Evolutionary conservation across 2,113 vertebrate genomes (phyloP).

Genomic region (Taxidea taxus): DNA sequence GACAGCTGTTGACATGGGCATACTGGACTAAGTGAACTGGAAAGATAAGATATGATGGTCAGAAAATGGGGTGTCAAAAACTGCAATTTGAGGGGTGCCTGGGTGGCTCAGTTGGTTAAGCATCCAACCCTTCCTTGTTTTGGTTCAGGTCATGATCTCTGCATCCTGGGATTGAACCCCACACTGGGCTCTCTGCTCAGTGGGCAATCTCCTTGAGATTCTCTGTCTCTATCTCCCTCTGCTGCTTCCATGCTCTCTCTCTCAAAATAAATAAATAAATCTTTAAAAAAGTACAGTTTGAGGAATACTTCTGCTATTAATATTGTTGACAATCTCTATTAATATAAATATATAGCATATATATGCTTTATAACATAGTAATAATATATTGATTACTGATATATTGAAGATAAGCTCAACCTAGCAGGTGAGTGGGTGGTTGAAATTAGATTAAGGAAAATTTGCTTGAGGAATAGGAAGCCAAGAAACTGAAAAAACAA

Average conservation of each 20-base stretch:
- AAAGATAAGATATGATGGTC: neutral
- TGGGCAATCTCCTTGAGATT: neutral
- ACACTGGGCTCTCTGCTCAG: neutral
- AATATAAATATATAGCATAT: neutral
- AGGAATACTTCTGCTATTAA: neutral
- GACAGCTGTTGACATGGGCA: neutral
- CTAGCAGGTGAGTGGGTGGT: neutral
- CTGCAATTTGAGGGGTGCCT: neutral
- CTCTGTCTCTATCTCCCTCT: neutral
- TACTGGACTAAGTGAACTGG: neutral
- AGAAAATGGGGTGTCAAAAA: neutral
- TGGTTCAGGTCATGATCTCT: neutral
- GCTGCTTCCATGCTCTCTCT: neutral
- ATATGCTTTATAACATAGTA: neutral
- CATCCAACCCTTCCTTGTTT: neutral
- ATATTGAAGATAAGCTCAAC: neutral
- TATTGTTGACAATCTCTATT: neutral
- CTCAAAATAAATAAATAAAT: neutral
- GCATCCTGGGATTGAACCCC: neutral
- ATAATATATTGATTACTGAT: neutral
- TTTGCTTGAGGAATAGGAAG: neutral
- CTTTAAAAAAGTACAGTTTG: neutral
- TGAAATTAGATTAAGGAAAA: neutral
- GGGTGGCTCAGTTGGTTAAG: neutral
- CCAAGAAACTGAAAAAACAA: neutral